A percentile compares a stretch with the other conserved stretches of the same genome.
These are phyloP conservation scores for Astreopora myriophthalma DNA, from an alignment of 64 coral and sea anemone genomes.

Conservation along the genomic window DNA sequence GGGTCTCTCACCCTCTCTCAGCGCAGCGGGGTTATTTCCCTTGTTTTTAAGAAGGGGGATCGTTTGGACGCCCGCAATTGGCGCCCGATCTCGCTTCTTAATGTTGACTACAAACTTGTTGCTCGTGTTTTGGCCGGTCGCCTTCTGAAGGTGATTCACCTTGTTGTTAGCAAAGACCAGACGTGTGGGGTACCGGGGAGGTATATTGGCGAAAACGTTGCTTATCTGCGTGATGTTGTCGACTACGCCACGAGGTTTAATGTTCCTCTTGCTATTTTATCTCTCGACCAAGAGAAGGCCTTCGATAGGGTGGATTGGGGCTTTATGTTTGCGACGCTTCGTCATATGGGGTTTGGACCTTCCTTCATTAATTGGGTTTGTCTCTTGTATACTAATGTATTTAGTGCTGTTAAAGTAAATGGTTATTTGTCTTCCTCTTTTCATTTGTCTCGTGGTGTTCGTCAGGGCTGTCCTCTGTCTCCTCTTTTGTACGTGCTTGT, in stretches of 20 bases:
- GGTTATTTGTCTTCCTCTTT: constrained; percentile 21
- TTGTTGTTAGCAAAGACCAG: not conserved
- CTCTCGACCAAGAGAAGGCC: constrained; percentile 49
- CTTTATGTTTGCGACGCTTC: not conserved
- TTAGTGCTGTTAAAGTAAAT: not conserved
- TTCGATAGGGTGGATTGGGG: constrained; percentile 61
- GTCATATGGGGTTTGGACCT: constrained; percentile 32
- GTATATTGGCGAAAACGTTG: constrained; percentile 5
- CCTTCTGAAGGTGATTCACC: not conserved
- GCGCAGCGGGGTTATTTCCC: not conserved
- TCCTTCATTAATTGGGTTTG: not conserved
- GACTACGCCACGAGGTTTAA: too few species aligned
- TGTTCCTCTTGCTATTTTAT: not conserved
- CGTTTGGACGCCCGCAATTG: not conserved
- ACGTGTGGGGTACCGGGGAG: constrained; percentile 40
- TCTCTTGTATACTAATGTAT: not conserved
- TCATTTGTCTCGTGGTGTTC: constrained; percentile 45
- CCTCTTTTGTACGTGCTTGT: constrained; percentile 25
- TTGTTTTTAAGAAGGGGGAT: constrained; percentile 11
- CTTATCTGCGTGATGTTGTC: not conserved
- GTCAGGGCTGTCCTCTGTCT: constrained; percentile 67
- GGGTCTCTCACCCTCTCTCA: not conserved
- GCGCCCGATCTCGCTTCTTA: constrained; percentile 27
- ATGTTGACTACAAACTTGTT: constrained; percentile 12
- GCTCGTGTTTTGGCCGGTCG: not conserved